Percentiles rank a stretch among this genome's conserved stretches.
These are phyloP conservation scores for Scolopax bukidnonensis DNA, from an alignment of 2,797 vertebrate species.

Conservation along the genomic window DNA sequence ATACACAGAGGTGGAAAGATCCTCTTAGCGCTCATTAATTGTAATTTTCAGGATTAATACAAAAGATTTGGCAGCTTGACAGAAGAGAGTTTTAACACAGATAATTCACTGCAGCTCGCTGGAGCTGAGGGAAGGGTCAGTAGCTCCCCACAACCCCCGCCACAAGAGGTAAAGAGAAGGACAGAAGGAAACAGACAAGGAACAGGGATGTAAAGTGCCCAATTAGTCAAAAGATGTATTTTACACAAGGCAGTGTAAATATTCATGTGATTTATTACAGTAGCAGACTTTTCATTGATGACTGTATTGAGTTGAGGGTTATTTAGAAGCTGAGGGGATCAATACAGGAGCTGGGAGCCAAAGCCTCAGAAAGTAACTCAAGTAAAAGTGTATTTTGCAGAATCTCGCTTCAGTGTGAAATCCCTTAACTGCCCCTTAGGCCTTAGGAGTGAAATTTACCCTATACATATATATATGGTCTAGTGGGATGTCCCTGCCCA, in stretches of 20 bases:
- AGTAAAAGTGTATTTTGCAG: neutral
- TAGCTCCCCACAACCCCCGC: neutral
- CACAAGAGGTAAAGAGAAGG: neutral
- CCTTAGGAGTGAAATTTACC: neutral
- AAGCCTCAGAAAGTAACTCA: neutral
- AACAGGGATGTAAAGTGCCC: neutral
- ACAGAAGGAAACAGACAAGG: neutral
- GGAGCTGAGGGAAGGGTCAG: slow-evolving; percentile 27
- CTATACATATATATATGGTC: accelerated
- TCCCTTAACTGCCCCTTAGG: neutral
- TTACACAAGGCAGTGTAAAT: slow-evolving; percentile 10
- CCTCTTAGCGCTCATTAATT: slow-evolving; percentile 71
- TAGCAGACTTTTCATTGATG: slow-evolving; percentile 3
- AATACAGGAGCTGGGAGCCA: neutral
- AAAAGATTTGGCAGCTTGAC: slow-evolving; percentile 68
- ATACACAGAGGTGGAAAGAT: slow-evolving; percentile 56
- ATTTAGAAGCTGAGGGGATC: slow-evolving; percentile 42
- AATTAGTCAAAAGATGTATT: neutral
- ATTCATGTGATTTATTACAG: neutral
- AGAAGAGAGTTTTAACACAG: slow-evolving; percentile 49
- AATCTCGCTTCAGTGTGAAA: neutral
- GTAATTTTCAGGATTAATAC: slow-evolving; percentile 69
- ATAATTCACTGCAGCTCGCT: neutral
- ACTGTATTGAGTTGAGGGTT: neutral
- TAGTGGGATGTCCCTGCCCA: no score